Evolutionary conservation across 2,113 vertebrate genomes (phyloP).

Genomic region (Dissostichus mawsoni): DNA sequence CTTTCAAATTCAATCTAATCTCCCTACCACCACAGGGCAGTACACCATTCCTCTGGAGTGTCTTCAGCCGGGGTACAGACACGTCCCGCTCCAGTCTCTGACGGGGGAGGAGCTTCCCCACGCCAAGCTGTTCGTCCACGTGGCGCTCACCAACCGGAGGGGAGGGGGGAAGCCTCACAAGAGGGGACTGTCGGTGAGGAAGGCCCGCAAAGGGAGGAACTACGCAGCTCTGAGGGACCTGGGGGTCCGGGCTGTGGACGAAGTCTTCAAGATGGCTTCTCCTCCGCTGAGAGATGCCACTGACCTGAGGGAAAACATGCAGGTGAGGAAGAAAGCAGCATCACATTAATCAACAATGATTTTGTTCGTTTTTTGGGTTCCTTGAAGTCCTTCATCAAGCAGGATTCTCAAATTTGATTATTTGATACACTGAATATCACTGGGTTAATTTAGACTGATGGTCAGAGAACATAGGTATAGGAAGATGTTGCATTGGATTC

Average conservation of each 20-base stretch:
- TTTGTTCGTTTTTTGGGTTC: not conserved
- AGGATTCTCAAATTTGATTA: not conserved
- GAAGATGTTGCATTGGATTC: not conserved
- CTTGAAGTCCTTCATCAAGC: not conserved
- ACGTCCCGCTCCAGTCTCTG: slow-evolving; percentile 91
- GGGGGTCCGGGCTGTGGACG: slow-evolving; percentile 92
- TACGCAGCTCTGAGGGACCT: slow-evolving; percentile 92
- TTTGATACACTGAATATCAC: not conserved
- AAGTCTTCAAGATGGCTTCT: slow-evolving; percentile 93
- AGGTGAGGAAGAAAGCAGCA: slow-evolving; percentile 81
- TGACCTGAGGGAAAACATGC: slow-evolving; percentile 95
- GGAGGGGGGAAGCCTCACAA: slow-evolving; percentile 97
- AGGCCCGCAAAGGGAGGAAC: slow-evolving; percentile 90
- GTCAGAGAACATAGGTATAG: not conserved
- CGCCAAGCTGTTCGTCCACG: slow-evolving; percentile 92
- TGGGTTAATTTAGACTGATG: not conserved
- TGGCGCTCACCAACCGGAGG: slow-evolving; percentile 94
- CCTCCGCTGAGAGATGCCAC: slow-evolving; percentile 92
- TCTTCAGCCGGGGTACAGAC: slow-evolving; percentile 93
- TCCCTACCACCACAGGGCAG: slow-evolving; percentile 83
- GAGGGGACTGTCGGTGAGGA: slow-evolving; percentile 94
- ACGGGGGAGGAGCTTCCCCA: slow-evolving; percentile 92
- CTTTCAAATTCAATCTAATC: not conserved
- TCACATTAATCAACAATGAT: not conserved
- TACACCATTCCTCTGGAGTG: slow-evolving; percentile 96